phyloP scores from a whole-genome alignment of 2,888 invertebrate genomes.

The Dicycla oo region DNA sequence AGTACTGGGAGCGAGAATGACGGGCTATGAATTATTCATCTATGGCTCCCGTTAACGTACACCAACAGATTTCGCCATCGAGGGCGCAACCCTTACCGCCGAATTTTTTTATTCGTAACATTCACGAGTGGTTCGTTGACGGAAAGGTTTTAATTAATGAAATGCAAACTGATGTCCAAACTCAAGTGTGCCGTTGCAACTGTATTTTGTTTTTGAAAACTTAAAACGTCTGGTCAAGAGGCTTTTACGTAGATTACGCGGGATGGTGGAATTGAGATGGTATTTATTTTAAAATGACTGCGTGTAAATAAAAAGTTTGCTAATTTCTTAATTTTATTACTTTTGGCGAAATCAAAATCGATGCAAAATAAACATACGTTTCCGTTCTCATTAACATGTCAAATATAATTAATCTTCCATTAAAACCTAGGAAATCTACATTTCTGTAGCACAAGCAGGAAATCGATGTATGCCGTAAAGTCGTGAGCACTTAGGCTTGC shows the following conservation, averaged over 20 bases:
- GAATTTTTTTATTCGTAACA: slow-evolving; percentile 63
- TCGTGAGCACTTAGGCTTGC: slow-evolving; percentile 39
- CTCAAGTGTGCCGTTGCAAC: slow-evolving; percentile 56
- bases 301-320: neutral
- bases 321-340: too few species aligned
- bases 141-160: slow-evolving; percentile 65
- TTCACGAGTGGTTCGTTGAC: slow-evolving; percentile 60
- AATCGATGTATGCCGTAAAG: slow-evolving; percentile 43
- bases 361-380: neutral
- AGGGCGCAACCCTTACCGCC: slow-evolving; percentile 67
- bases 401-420: slow-evolving; percentile 36
- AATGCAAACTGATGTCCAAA: slow-evolving; percentile 62
- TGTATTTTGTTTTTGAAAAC: slow-evolving; percentile 50
- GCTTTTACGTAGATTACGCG: slow-evolving; percentile 48
- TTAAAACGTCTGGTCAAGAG: slow-evolving; percentile 35
- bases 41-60: slow-evolving; percentile 72
- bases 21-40: slow-evolving; percentile 79
- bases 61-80: slow-evolving; percentile 73
- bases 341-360: neutral
- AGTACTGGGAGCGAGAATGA: slow-evolving; percentile 63
- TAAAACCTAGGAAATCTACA: slow-evolving; percentile 20
- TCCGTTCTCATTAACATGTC: slow-evolving; percentile 6
- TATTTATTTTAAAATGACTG: slow-evolving; percentile 7
- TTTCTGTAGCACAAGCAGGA: slow-evolving; percentile 36
- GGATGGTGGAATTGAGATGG: slow-evolving; percentile 1